Base-by-base conservation (phyloP, 2,113 vertebrate species). In the Paramisgurnus dabryanus region DNA sequence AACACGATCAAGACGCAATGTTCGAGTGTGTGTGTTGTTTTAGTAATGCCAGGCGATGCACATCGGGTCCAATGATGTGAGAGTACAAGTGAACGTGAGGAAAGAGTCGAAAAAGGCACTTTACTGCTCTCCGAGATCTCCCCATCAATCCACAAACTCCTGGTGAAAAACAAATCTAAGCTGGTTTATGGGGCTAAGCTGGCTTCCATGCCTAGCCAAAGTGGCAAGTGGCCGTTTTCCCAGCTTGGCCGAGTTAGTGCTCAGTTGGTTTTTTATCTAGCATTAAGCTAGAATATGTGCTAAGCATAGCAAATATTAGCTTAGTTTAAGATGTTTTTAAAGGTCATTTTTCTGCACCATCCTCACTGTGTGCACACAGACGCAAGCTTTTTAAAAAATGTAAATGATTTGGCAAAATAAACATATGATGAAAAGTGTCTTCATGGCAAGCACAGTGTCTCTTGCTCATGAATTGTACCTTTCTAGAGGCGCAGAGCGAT, bases 91-190 rank as follows among this genome's bases (percentile, higher is more conserved):
- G n/a, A 22, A 69, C 40, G 55, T 71, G 83, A 81, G 22, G 43
- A 49, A 69, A 39, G 41, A 83, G 84, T 88, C 88, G 90, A 89
- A 86, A 94, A 94, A 96, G 96, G 96, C 95, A 96, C 96, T 96
- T 94, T 85, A 88, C 85, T 89, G 90, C 72, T 87, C 86, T 87
- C 88, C 86, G 89, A 87, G 90, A 83, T 72, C 39, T n/a, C 27
- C 49, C 81, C 80, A 82, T 88, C 43, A 22, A 13, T 27, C 17
- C 7, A 66, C 63, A 67, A 67, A 18, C 72, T 0, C 86, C 45
- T 47, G 45, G 6, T 50, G 49, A 50, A 50, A 58, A 58, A 58
- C 45, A 6, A 47, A 9, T 9, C 45, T 47, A 47, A 47, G 45
- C 45, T 47, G 45, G 45, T 47, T 10, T 47, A 13, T 53, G 7